Conservation (phyloP, 2,797 vertebrate genomes). For the Darevskia nairensis region DNA sequence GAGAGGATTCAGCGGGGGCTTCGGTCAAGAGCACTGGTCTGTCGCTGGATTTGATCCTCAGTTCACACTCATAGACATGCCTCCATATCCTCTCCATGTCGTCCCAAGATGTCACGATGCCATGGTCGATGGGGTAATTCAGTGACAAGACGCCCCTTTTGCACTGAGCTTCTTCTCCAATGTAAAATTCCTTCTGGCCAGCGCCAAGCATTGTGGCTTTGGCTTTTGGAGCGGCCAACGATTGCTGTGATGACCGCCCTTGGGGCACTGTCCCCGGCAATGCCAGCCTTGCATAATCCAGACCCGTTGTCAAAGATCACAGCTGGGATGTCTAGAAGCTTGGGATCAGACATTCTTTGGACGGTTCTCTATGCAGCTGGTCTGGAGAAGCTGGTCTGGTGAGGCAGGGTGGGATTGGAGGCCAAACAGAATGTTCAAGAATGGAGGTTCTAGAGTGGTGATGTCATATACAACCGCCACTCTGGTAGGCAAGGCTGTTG, state of each 20-base stretch:
- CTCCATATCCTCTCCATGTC: constrained; percentile 65
- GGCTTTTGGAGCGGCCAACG: constrained; percentile 41
- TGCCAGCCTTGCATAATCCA: constrained; percentile 55
- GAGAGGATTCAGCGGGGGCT: constrained; percentile 48
- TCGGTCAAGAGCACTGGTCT: constrained; percentile 54
- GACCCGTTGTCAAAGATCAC: constrained; percentile 65
- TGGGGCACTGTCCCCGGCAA: constrained; percentile 52
- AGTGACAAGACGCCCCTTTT: constrained; percentile 42
- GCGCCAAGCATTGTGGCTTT: constrained; percentile 46
- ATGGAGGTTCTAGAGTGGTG: constrained; percentile 11
- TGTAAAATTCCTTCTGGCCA: constrained; percentile 55
- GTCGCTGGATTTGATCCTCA: constrained; percentile 47
- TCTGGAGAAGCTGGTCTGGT: background rate
- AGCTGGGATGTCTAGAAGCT: constrained; percentile 34
- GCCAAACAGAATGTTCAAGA: background rate
- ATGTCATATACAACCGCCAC: background rate
- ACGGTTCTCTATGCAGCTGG: no score
- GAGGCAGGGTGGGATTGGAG: background rate
- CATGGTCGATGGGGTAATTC: constrained; percentile 55
- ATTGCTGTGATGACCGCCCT: constrained; percentile 53
- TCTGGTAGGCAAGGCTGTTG: background rate
- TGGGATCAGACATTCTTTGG: background rate
- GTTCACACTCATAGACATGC: constrained; percentile 52
- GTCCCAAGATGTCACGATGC: constrained; percentile 58
- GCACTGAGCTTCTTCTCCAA: constrained; percentile 57